Conservation (phyloP, 2,888 invertebrate species). For the Metacarcinus magister region DNA sequence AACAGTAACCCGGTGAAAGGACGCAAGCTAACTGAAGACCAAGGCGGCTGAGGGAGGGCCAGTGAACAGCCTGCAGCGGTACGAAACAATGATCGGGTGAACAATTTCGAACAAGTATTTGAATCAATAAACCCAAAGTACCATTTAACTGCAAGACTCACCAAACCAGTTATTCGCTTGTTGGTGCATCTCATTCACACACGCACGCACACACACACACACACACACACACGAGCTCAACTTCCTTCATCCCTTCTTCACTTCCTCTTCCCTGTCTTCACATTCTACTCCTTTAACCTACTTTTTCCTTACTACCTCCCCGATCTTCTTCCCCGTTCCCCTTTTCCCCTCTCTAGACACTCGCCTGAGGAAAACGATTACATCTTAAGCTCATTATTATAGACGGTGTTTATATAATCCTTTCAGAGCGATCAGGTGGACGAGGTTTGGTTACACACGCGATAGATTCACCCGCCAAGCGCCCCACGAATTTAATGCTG, state of each 20-base stretch:
- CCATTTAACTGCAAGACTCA: not conserved
- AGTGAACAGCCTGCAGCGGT: too few relatives aligned
- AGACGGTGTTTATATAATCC: not conserved
- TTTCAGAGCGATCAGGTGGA: not conserved
- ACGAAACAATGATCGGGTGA: too few relatives aligned
- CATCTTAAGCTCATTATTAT: not conserved
- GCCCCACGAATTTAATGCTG: not conserved
- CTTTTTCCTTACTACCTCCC: too few relatives aligned
- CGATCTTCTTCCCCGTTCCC: too few relatives aligned
- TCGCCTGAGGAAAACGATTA: slow-evolving; percentile 14
- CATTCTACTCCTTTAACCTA: too few relatives aligned
- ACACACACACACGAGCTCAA: not conserved
- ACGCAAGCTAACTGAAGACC: too few relatives aligned
- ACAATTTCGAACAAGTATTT: too few relatives aligned
- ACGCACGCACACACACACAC: not conserved
- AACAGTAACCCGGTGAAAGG: too few relatives aligned
- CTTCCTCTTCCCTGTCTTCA: too few relatives aligned
- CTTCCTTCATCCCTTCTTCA: not conserved
- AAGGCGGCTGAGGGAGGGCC: too few relatives aligned
- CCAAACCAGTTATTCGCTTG: not conserved
- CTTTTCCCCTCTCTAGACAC: not conserved
- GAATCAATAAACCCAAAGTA: too few relatives aligned
- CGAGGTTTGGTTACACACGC: slow-evolving; percentile 2
- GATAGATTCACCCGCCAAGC: not conserved
- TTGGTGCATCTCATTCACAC: not conserved